Percentiles rank a stretch among this genome's conserved stretches.
Evolutionary conservation across 2,797 vertebrate species (phyloP).

Genomic region (Lithobates sylvaticus): DNA sequence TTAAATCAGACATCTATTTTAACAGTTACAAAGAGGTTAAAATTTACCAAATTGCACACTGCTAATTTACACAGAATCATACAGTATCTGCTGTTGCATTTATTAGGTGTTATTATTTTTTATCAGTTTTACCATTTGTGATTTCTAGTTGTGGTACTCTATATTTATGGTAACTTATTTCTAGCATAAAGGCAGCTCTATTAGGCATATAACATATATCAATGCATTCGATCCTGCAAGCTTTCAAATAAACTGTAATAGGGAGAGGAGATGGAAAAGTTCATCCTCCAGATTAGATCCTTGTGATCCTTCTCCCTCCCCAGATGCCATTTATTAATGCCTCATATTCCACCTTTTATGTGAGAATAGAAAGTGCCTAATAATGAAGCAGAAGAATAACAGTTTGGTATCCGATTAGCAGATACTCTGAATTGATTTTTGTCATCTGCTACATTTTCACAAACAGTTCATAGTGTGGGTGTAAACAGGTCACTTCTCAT

Average conservation of each 20-base stretch:
- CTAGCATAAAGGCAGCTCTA: neutral
- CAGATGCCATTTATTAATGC: constrained; percentile 24
- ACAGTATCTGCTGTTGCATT: neutral
- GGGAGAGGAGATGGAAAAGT: constrained; percentile 8
- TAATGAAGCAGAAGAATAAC: constrained; percentile 40
- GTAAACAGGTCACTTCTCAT: constrained; percentile 39
- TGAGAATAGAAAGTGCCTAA: constrained; percentile 11
- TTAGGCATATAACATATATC: neutral
- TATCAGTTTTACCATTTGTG: neutral
- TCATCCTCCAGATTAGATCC: constrained; percentile 25
- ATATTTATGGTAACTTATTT: neutral
- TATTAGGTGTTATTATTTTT: neutral
- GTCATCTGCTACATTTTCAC: constrained; percentile 25
- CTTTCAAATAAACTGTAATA: constrained; percentile 26
- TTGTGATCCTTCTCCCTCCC: constrained; percentile 33
- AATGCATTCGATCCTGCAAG: constrained; percentile 7
- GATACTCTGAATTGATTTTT: constrained; percentile 47
- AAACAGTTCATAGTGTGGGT: constrained; percentile 34
- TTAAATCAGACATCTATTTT: neutral
- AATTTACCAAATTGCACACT: neutral
- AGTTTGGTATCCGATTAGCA: constrained; percentile 40
- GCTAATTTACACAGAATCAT: neutral
- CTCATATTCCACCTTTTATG: constrained; percentile 35
- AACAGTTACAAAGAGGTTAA: neutral
- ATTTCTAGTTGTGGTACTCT: neutral